Evolutionary conservation across 2,888 invertebrate species (phyloP).

Genomic region (Mantis religiosa): DNA sequence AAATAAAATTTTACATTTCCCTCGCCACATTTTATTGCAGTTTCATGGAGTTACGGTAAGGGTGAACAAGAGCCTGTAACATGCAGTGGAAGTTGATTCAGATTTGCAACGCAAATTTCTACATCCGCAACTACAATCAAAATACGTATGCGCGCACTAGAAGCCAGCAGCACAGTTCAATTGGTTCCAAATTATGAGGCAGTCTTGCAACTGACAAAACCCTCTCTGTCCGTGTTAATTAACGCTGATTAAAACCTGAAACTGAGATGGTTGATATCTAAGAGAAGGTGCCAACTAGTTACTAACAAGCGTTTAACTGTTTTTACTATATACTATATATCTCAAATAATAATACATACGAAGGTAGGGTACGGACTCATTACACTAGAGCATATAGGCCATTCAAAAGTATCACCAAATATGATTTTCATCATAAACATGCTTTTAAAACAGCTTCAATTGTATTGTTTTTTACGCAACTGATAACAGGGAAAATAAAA

Average conservation of each 20-base stretch:
- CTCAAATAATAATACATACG: too few species aligned
- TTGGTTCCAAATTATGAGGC: not conserved
- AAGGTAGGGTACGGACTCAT: too few species aligned
- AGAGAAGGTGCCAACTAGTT: too few species aligned
- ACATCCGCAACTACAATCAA: not conserved
- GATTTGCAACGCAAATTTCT: not conserved
- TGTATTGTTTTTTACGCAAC: too few species aligned
- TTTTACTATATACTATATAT: too few species aligned
- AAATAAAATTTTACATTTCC: not conserved
- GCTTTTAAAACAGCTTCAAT: too few species aligned
- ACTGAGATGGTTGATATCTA: not conserved
- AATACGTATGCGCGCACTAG: not conserved
- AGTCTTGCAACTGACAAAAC: not conserved
- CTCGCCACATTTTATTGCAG: not conserved
- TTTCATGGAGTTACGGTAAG: not conserved
- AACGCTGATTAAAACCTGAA: not conserved
- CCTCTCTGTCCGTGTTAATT: not conserved
- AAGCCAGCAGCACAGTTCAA: not conserved
- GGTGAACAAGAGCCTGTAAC: not conserved
- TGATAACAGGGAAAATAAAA: too few species aligned
- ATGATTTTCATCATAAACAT: too few species aligned
- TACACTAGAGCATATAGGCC: too few species aligned
- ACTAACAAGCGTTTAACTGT: too few species aligned
- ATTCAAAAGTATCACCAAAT: too few species aligned
- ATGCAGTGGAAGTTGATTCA: not conserved